These are phyloP conservation scores for Uropsilus gracilis DNA, from an alignment of 2,113 vertebrate genomes.

Conservation along the genomic window DNA sequence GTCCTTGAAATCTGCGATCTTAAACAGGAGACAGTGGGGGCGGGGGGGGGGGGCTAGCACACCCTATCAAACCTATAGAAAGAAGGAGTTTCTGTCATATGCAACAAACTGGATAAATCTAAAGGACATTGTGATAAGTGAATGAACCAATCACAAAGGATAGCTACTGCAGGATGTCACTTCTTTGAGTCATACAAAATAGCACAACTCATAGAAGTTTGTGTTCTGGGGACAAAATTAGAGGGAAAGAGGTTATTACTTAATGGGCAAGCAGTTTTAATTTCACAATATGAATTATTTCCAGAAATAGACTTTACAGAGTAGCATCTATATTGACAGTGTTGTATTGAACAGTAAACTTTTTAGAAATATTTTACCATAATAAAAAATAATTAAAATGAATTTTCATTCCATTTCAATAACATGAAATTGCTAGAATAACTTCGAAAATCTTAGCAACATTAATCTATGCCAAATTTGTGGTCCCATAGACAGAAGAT, in stretches of 20 bases:
- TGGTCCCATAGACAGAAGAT: background rate
- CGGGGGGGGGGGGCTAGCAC: too few species aligned
- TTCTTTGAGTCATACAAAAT: background rate
- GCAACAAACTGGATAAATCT: background rate
- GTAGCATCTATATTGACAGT: background rate
- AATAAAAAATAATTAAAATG: background rate
- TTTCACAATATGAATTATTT: background rate
- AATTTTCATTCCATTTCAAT: background rate
- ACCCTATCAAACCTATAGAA: too few species aligned
- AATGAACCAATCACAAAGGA: background rate
- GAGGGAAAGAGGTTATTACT: background rate
- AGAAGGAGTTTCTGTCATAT: background rate
- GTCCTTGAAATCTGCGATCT: too few species aligned
- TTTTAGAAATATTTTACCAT: background rate
- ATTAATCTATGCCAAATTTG: background rate
- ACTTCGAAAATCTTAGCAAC: constrained; percentile 9
- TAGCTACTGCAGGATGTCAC: background rate
- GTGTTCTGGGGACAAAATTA: background rate
- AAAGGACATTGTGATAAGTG: background rate
- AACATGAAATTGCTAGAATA: background rate
- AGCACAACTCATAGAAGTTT: background rate
- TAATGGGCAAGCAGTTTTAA: background rate
- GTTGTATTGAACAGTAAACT: background rate
- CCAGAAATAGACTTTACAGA: background rate
- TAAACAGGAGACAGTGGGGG: too few species aligned